phyloP scores from a whole-genome alignment of 1,140 invertebrate genomes.

The Tetramorium parvispinum region DNA sequence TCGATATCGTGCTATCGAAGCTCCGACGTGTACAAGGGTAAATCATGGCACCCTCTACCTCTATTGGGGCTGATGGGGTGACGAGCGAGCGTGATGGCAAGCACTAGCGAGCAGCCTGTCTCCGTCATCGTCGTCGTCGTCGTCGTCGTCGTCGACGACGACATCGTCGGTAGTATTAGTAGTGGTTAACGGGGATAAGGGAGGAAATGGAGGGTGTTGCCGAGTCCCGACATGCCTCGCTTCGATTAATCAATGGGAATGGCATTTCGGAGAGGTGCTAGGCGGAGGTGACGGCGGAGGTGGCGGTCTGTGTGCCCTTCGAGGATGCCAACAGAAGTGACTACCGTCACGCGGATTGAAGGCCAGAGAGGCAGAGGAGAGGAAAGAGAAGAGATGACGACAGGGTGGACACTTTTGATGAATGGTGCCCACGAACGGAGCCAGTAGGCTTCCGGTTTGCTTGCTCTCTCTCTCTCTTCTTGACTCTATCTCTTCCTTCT shows the following conservation, averaged over 20 bases:
- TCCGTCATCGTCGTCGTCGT: conserved; percentile 51
- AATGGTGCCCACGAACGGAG: conserved; percentile 75
- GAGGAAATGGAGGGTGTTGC: conserved; percentile 83
- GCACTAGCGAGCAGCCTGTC: conserved; percentile 57
- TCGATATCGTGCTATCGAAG: conserved; percentile 78
- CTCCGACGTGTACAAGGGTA: conserved; percentile 66
- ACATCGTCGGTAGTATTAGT: conserved; percentile 68
- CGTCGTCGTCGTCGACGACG: conserved; percentile 26
- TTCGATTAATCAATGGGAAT: conserved; percentile 84
- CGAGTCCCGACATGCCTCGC: conserved; percentile 81
- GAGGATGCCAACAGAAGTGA: conserved; percentile 71
- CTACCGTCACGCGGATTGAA: conserved; percentile 73
- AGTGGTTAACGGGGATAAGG: conserved; percentile 77
- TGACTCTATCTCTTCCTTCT: conserved; percentile 45
- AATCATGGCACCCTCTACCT: conserved; percentile 69
- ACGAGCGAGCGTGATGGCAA: conserved; percentile 65
- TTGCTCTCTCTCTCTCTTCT: conserved; percentile 45
- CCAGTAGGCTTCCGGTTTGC: conserved; percentile 70
- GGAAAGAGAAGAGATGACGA: conserved; percentile 65
- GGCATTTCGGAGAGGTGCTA: conserved; percentile 78
- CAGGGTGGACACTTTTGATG: conserved; percentile 76
- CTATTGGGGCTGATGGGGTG: conserved; percentile 69
- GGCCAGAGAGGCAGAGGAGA: conserved; percentile 6
- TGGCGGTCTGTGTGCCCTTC: conserved; percentile 70
- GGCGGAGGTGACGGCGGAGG: conserved; percentile 76